Base-by-base conservation (phyloP, 2,888 invertebrate species). In the Plusia festucae region DNA sequence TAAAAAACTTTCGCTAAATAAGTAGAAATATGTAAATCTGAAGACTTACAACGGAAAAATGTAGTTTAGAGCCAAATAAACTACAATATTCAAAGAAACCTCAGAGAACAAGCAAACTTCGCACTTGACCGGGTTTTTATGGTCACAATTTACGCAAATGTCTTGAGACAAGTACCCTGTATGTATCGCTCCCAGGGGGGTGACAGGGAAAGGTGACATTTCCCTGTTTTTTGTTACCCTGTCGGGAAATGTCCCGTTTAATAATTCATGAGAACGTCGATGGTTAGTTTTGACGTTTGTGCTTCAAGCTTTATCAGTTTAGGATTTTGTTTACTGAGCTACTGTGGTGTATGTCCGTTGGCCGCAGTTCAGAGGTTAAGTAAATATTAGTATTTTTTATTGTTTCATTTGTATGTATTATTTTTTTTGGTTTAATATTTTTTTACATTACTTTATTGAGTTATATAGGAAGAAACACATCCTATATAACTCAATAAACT, bases 211-310 rank as follows among this genome's bases (percentile, higher is more conserved):
- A 88, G 86, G 89, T 88, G 89, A 89, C 90, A 90, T 90, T 90
- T 89, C 75, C 82, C 77, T 85, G 60, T 84, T 88, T 88, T 91
- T 88, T 85, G 85, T 82, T 79, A 82, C 78, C 75, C 85, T 81
- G 79, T 74, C 75, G 87, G 87, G 88, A 88, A 88, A 88, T 89
- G 86, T 84, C 75, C 70, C 81, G 62, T 76, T 83, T 82, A 89
- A 90, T 90, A 90, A 91, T 91, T 91, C 90, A 91, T 90, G 90
- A 88, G 84, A 70, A 72, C 74, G 81, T 82, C 84, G 76, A 86
- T 87, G 83, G 79, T 81, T 79, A 71, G 70, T 78, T 74, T 73
- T 71, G 74, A 67, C 60, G 64, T 68, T 40, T 27, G 67, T 9
- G 52, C 52, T 65, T 57, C 59, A 57, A 55, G 46, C 24, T n/a